phyloP scores from a whole-genome alignment of 2,797 vertebrate species.

The Periophthalmus magnuspinnatus region DNA sequence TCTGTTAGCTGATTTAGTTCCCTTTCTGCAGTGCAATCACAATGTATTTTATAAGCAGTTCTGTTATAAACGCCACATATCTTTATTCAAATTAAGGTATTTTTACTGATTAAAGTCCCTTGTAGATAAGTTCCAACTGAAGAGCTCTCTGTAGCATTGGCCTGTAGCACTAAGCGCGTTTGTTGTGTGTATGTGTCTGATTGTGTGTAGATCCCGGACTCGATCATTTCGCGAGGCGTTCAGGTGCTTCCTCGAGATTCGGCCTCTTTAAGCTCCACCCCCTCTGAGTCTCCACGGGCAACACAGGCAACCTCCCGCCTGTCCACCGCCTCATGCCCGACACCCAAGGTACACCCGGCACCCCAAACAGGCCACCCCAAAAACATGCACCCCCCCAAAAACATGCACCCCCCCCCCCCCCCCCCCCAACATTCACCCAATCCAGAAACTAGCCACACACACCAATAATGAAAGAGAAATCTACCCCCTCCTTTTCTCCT shows the following conservation, averaged over 20 bases:
- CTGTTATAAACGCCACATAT: background rate
- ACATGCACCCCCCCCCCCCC: no score
- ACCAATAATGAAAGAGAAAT: no score
- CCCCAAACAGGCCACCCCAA: constrained; percentile 11
- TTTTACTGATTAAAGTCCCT: background rate
- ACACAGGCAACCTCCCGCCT: constrained; percentile 90
- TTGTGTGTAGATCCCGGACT: constrained; percentile 89
- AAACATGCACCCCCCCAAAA: constrained; percentile 1
- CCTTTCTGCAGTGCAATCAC: background rate
- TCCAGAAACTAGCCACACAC: background rate
- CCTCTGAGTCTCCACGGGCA: constrained; percentile 93
- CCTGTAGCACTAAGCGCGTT: constrained; percentile 27
- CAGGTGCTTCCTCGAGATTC: constrained; percentile 97
- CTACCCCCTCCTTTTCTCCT: no score
- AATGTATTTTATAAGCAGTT: background rate
- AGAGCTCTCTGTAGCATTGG: constrained; percentile 6
- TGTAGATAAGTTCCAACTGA: constrained; percentile 19
- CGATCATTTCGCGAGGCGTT: constrained; percentile 96
- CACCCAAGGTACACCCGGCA: constrained; percentile 87
- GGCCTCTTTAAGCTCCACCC: constrained; percentile 95
- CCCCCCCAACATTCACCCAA: background rate
- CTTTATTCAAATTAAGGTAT: background rate
- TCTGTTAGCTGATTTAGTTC: background rate
- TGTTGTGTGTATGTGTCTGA: constrained; percentile 23
- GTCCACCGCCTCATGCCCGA: constrained; percentile 95